A percentile compares a stretch with the other conserved stretches of the same genome.
Conservation (phyloP, 2,888 invertebrate species). For the Rhamnusium bicolor region DNA sequence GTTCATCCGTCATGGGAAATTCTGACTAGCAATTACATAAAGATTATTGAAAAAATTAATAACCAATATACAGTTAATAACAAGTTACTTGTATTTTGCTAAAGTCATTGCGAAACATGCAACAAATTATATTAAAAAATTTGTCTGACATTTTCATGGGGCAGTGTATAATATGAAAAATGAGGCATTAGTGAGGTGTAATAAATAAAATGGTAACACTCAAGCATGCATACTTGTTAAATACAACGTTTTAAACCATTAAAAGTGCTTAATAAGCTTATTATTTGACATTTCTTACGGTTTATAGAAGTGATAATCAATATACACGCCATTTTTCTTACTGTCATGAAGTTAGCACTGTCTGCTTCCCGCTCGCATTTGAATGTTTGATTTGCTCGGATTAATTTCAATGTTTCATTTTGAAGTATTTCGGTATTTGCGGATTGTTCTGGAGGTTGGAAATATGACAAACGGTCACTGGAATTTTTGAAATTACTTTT, state of each 20-base stretch:
- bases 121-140: slow-evolving; percentile 43
- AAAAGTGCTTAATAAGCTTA: slow-evolving; percentile 56
- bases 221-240: slow-evolving; percentile 57
- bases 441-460: slow-evolving; percentile 3
- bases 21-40: not conserved
- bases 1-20: not conserved
- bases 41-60: not conserved
- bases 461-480: slow-evolving; percentile 23
- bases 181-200: not conserved
- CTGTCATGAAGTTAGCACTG: slow-evolving; percentile 57
- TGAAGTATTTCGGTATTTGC: not conserved
- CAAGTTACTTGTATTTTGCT: not conserved
- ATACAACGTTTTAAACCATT: slow-evolving; percentile 54
- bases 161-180: slow-evolving; percentile 40
- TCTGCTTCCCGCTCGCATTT: slow-evolving; percentile 47
- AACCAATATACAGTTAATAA: not conserved
- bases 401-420: slow-evolving; percentile 1
- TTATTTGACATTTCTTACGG: slow-evolving; percentile 67
- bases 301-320: slow-evolving; percentile 67
- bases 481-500: slow-evolving; percentile 23
- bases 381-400: slow-evolving; percentile 32
- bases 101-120: slow-evolving; percentile 44
- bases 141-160: slow-evolving; percentile 40
- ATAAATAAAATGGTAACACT: slow-evolving; percentile 42
- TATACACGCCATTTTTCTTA: slow-evolving; percentile 68